These are phyloP conservation scores for Calyptomena viridis DNA, from an alignment of 2,113 vertebrate species.

Conservation along the genomic window DNA sequence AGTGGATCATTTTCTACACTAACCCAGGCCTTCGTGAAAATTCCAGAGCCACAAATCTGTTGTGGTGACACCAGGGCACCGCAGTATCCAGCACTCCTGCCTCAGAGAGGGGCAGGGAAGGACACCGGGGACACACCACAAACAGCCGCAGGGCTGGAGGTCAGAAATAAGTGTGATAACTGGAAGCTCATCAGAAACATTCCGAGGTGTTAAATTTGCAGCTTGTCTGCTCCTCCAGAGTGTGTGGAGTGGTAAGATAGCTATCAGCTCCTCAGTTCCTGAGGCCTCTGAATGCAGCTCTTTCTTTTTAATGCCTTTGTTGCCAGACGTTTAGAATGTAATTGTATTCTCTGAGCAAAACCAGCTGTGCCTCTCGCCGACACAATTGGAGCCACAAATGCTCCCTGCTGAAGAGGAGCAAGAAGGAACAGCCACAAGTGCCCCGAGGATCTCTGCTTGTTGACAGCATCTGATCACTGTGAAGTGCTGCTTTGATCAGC, in stretches of 20 bases:
- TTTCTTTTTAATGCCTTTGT: background rate
- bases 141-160: background rate
- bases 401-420: conserved; percentile 23
- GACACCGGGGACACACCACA: background rate
- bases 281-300: background rate
- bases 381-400: background rate
- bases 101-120: background rate
- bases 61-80: background rate
- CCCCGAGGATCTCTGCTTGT: conserved; percentile 23
- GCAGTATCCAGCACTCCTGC: background rate
- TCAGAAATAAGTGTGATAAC: background rate
- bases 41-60: background rate
- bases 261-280: background rate
- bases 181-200: background rate
- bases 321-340: conserved; percentile 4
- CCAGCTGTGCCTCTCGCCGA: conserved; percentile 6
- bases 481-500: conserved; percentile 57
- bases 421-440: conserved; percentile 24
- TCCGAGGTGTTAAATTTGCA: background rate
- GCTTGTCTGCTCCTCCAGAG: background rate
- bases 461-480: conserved; percentile 13
- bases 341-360: conserved; percentile 13
- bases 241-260: background rate
- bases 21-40: background rate
- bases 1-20: background rate